These are phyloP conservation scores for Aptenodytes patagonicus DNA, from an alignment of 2,113 vertebrate genomes.

Conservation along the genomic window DNA sequence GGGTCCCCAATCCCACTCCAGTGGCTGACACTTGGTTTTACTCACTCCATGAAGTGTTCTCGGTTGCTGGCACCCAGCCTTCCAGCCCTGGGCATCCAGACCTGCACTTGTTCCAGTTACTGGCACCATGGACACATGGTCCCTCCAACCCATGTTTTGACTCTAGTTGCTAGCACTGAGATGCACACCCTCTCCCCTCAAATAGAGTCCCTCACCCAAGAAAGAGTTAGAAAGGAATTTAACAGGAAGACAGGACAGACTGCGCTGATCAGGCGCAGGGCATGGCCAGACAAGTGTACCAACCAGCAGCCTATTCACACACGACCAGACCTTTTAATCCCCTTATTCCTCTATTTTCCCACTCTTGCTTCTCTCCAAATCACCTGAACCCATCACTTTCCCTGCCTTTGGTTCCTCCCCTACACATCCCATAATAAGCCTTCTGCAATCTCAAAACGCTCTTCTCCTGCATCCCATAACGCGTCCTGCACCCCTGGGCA, in stretches of 20 bases:
- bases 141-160: fast-evolving
- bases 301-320: background rate
- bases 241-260: background rate
- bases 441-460: background rate
- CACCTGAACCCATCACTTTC: background rate
- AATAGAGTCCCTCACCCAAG: background rate
- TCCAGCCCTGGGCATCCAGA: background rate
- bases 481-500: background rate
- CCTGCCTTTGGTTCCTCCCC: background rate
- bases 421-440: background rate
- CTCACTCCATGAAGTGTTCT: background rate
- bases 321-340: background rate
- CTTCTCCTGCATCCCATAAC: background rate
- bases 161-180: background rate
- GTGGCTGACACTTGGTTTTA: background rate
- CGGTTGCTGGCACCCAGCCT: background rate
- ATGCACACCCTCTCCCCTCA: background rate
- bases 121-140: fast-evolving
- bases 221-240: background rate
- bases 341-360: background rate
- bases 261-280: fast-evolving
- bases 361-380: background rate
- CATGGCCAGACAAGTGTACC: fast-evolving
- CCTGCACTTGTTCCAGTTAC: background rate
- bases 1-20: background rate